These are phyloP conservation scores for Mythimna loreyi DNA, from an alignment of 2,888 invertebrate species.

Conservation along the genomic window DNA sequence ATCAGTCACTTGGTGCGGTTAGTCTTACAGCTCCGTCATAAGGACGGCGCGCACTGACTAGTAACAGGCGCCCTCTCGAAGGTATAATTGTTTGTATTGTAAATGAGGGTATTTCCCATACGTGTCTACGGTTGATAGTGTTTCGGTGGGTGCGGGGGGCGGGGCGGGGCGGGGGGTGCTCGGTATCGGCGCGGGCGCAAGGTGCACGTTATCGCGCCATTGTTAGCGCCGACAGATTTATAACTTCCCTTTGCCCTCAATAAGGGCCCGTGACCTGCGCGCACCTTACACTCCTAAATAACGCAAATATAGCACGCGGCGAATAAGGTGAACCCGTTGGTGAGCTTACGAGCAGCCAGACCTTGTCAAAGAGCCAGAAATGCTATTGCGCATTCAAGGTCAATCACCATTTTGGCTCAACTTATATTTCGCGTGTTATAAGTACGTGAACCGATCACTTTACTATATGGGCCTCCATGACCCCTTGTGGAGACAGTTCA, in stretches of 20 bases:
- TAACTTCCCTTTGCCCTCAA: conserved; percentile 90
- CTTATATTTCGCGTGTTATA: too few relatives aligned
- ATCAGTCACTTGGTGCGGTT: not conserved
- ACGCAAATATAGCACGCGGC: conserved; percentile 57
- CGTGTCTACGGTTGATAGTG: conserved; percentile 52
- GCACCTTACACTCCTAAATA: conserved; percentile 77
- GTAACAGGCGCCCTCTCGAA: conserved; percentile 35
- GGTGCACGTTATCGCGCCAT: conserved; percentile 89
- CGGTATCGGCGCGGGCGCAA: conserved; percentile 82
- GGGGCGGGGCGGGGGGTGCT: conserved; percentile 49
- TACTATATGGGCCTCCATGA: conserved; percentile 1
- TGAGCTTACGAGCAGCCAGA: too few relatives aligned
- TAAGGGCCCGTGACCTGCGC: conserved; percentile 88
- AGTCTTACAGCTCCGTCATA: conserved; percentile 9
- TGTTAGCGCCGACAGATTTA: conserved; percentile 90
- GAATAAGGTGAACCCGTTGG: too few relatives aligned
- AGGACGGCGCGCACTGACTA: conserved; percentile 9
- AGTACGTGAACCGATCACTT: conserved; percentile 44
- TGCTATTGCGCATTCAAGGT: too few relatives aligned
- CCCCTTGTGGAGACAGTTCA: not conserved
- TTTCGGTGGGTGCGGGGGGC: conserved; percentile 60
- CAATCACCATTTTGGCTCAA: too few relatives aligned
- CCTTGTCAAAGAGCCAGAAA: too few relatives aligned
- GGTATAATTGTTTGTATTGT: conserved; percentile 51
- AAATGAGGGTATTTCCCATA: conserved; percentile 59